A percentile compares a stretch with the other conserved stretches of the same genome.
phyloP scores from a whole-genome alignment of 2,797 vertebrate species.

The Spondyliosoma cantharus region DNA sequence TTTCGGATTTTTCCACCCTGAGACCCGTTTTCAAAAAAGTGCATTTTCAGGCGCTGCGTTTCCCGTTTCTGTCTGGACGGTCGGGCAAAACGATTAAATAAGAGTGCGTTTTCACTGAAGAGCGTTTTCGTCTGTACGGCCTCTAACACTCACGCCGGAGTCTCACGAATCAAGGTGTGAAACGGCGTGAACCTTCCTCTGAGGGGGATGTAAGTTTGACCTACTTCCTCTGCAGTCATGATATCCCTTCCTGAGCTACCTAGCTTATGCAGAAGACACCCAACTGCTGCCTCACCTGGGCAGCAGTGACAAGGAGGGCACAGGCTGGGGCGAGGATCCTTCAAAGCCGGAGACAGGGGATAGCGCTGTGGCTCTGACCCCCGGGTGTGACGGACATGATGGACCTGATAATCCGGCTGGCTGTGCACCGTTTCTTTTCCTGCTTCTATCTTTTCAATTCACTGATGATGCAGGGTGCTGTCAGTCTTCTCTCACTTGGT shows the following conservation, averaged over 20 bases:
- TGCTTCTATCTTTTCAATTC: conserved; percentile 22
- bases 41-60: too few species aligned
- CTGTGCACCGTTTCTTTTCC: not conserved
- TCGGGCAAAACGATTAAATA: too few species aligned
- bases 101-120: too few species aligned
- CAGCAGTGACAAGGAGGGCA: not conserved
- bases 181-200: not conserved
- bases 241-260: not conserved
- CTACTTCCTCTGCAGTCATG: not conserved
- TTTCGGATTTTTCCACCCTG: too few species aligned
- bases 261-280: not conserved
- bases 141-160: not conserved
- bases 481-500: conserved; percentile 17
- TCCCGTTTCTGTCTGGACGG: too few species aligned
- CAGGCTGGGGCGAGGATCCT: not conserved
- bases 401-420: conserved; percentile 31
- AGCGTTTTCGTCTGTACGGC: too few species aligned
- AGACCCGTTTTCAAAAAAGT: too few species aligned
- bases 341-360: conserved; percentile 13
- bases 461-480: conserved; percentile 5
- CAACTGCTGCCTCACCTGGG: not conserved
- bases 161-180: conserved; percentile 3
- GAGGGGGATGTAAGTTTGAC: not conserved
- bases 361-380: conserved; percentile 28
- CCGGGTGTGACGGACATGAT: conserved; percentile 31